These are phyloP conservation scores for Drosophila algonquin DNA, from an alignment of 2,888 invertebrate genomes.

Conservation along the genomic window DNA sequence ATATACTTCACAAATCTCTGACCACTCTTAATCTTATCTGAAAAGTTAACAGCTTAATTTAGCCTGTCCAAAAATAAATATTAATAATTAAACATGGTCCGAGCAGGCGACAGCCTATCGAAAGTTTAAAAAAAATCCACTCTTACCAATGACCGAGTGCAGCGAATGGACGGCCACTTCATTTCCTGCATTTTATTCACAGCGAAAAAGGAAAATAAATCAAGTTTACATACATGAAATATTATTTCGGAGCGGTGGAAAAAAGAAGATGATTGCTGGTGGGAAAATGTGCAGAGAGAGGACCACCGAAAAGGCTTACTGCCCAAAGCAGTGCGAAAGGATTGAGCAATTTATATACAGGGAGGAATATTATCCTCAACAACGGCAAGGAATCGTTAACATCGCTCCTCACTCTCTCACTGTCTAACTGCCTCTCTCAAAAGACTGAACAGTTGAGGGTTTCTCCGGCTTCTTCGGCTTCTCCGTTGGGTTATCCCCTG, in stretches of 20 bases:
- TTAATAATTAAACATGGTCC: slow-evolving; percentile 9
- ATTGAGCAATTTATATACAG: no score
- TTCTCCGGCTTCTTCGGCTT: no score
- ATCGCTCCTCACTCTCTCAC: no score
- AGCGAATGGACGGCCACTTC: slow-evolving; percentile 24
- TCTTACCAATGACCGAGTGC: slow-evolving; percentile 15
- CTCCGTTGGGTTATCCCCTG: no score
- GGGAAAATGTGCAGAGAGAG: slow-evolving; percentile 15
- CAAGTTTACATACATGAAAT: slow-evolving; percentile 50
- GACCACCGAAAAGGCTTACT: no score
- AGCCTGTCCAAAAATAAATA: slow-evolving; percentile 17
- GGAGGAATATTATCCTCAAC: no score
- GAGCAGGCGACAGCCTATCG: slow-evolving; percentile 15
- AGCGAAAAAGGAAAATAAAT: slow-evolving; percentile 33
- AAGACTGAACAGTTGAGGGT: no score
- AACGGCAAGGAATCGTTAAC: no score
- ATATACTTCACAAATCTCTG: neutral
- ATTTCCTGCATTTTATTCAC: slow-evolving; percentile 33
- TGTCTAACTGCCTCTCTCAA: no score
- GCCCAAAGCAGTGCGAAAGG: no score
- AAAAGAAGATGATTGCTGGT: slow-evolving; percentile 35
- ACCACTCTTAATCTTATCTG: slow-evolving; percentile 20
- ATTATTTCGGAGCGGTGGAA: slow-evolving; percentile 30
- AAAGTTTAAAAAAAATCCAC: slow-evolving; percentile 16
- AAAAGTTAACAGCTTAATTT: slow-evolving; percentile 9